These are phyloP conservation scores for Trinectes maculatus DNA, from an alignment of 2,113 vertebrate genomes.

Conservation along the genomic window DNA sequence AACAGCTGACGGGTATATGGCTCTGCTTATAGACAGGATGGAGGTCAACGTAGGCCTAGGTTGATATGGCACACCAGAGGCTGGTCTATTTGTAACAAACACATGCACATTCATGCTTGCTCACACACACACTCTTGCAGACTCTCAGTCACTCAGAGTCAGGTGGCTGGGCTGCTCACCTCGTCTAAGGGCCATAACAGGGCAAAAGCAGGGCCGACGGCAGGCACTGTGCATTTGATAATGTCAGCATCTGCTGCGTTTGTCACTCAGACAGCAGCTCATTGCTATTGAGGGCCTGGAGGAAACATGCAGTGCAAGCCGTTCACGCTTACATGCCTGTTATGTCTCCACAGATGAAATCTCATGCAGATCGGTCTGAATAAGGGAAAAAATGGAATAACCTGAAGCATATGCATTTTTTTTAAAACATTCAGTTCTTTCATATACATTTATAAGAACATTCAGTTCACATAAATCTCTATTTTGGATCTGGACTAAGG, in stretches of 20 bases:
- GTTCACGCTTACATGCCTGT: constrained; percentile 31
- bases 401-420: too few relatives aligned
- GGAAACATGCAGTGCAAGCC: constrained; percentile 55
- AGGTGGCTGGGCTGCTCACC: constrained; percentile 81
- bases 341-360: constrained; percentile 47
- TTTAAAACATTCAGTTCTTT: too few relatives aligned
- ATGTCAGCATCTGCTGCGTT: constrained; percentile 99
- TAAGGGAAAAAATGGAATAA: background rate
- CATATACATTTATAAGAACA: too few relatives aligned
- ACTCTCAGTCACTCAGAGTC: constrained; percentile 65
- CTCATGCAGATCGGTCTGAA: constrained; percentile 9
- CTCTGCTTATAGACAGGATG: constrained; percentile 65
- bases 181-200: constrained; percentile 94
- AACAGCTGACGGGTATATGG: constrained; percentile 73
- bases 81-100: constrained; percentile 79
- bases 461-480: too few relatives aligned
- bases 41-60: constrained; percentile 73
- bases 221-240: constrained; percentile 90
- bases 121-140: constrained; percentile 40
- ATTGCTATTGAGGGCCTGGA: constrained; percentile 62
- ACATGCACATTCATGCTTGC: constrained; percentile 61
- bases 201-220: constrained; percentile 87
- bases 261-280: constrained; percentile 89
- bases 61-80: constrained; percentile 75
- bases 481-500: background rate